These are phyloP conservation scores for Myotis davidii DNA, from an alignment of 2,113 vertebrate genomes.

Conservation along the genomic window DNA sequence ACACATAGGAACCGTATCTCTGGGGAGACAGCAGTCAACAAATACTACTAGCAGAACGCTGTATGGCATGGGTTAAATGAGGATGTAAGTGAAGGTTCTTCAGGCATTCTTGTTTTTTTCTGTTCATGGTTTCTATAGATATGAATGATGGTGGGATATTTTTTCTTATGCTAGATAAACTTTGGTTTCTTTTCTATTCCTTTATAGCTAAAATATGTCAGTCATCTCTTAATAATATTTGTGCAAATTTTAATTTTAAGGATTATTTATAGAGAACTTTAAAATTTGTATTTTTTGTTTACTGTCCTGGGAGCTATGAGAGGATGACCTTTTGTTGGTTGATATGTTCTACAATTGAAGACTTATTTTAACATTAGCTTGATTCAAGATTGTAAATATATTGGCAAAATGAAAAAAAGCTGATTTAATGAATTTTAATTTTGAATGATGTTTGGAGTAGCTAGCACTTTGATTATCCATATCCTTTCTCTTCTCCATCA, in stretches of 20 bases:
- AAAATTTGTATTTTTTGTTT: neutral
- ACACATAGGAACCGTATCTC: neutral
- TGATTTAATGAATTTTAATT: neutral
- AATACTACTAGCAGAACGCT: neutral
- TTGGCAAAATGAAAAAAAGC: neutral
- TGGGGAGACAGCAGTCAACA: neutral
- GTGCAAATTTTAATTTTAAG: neutral
- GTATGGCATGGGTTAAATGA: neutral
- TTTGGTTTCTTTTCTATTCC: neutral
- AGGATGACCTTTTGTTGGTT: neutral
- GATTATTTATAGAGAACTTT: neutral
- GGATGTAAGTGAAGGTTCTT: neutral
- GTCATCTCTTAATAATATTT: neutral
- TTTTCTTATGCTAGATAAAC: neutral
- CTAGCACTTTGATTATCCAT: neutral
- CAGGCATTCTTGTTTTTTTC: neutral
- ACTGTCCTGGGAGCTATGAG: neutral
- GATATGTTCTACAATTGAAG: neutral
- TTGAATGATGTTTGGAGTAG: slow-evolving; percentile 7
- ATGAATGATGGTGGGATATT: neutral
- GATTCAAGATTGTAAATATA: neutral
- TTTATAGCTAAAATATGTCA: neutral
- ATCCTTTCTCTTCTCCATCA: neutral
- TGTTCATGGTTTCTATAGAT: neutral
- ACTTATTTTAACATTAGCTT: neutral